A percentile compares a stretch with the other conserved stretches of the same genome.
These are phyloP conservation scores for Charadrius vociferus DNA, from an alignment of 2,113 vertebrate genomes.

Conservation along the genomic window DNA sequence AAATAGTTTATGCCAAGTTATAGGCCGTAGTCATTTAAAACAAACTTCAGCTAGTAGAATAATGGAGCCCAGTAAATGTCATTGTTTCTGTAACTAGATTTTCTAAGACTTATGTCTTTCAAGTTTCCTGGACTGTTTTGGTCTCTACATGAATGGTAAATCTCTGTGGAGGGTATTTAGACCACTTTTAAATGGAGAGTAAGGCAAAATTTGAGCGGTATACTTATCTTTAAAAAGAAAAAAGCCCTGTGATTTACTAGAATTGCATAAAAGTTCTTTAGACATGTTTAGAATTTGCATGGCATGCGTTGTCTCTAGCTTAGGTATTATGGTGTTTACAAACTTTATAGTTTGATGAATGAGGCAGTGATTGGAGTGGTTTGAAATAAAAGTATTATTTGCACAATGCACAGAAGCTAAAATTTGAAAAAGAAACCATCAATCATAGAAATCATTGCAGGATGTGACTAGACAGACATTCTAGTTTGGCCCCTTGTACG, in stretches of 20 bases:
- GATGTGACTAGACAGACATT: background rate
- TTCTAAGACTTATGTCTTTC: background rate
- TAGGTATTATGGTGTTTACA: background rate
- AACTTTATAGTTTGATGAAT: background rate
- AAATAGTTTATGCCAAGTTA: background rate
- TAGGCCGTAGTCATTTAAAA: background rate
- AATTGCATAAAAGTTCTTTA: background rate
- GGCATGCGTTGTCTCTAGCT: background rate
- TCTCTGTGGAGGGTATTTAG: background rate
- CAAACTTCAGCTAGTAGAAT: background rate
- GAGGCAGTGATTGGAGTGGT: background rate
- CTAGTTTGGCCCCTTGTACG: background rate
- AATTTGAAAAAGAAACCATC: background rate
- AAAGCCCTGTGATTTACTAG: constrained; percentile 7
- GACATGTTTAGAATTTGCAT: background rate
- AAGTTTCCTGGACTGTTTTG: background rate
- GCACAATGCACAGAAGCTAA: background rate
- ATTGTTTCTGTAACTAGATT: background rate
- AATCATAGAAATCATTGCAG: background rate
- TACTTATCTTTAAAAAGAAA: background rate
- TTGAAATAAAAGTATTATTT: background rate
- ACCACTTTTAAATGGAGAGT: background rate
- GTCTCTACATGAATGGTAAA: background rate
- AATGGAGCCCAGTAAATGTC: background rate
- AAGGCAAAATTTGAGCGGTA: background rate